Evolutionary conservation across 2,113 vertebrate genomes (phyloP).

Genomic region (Ursus arctos): DNA sequence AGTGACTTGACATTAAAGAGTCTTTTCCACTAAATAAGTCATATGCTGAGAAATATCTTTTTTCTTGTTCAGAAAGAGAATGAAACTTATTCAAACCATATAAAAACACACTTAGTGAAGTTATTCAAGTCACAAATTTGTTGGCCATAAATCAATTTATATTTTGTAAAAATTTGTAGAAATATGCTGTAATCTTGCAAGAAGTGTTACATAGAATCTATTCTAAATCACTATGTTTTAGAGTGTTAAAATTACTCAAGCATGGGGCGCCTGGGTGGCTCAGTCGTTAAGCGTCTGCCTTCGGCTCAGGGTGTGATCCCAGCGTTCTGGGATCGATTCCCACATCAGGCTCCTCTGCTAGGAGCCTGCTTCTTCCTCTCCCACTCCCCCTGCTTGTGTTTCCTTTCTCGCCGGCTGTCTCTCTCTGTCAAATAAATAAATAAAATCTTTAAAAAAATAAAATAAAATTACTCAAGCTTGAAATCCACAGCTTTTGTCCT

Average conservation of each 20-base stretch:
- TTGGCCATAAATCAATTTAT: neutral
- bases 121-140: neutral
- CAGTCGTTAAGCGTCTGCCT: no score
- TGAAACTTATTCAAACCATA: neutral
- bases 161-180: conserved; percentile 13
- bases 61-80: conserved; percentile 19
- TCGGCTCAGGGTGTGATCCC: no score
- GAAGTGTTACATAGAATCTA: neutral
- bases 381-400: no score
- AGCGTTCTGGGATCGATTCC: no score
- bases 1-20: neutral
- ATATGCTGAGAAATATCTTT: neutral
- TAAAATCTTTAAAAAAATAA: no score
- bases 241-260: neutral
- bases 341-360: no score
- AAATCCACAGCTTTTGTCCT: no score
- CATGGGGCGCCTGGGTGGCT: no score
- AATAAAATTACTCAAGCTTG: no score
- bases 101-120: neutral
- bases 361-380: no score
- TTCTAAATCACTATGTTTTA: conserved; percentile 30
- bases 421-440: no score
- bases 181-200: neutral
- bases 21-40: neutral
- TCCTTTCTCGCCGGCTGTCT: no score